Base-by-base conservation (phyloP, 2,797 vertebrate species). In the Onychomys arenicola region DNA sequence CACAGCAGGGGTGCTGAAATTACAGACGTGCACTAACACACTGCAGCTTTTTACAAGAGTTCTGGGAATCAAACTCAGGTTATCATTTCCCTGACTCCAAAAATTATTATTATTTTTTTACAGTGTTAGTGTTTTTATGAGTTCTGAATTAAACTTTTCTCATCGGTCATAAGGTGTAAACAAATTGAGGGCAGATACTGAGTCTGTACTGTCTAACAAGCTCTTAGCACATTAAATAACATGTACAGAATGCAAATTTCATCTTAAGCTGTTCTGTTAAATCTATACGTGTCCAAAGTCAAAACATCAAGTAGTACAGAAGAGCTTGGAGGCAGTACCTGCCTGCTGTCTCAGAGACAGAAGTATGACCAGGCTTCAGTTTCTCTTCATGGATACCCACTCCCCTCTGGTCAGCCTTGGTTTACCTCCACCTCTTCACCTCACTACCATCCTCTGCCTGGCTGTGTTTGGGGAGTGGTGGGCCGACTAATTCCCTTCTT, bases 81-180 rank as follows among this genome's bases (percentile, higher is more conserved):
- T 32, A 88, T 59, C 69, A 73, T 37, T n/a, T 75, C 52, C 19
- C 25, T 40, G 69, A 57, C 52, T 16, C n/a, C 69, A 59, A 43
- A 17, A 61, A 61, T 43, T 61, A 80, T 11, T 77, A 49, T 49
- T 49, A 57, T 85, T 83, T 27, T 80, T 61, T 52, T 55, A 57
- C 4, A 82, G 52, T 6, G 29, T 57, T 86, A 89, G 85, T 65
- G 75, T 81, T 90, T 89, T 13, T 61, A 25, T 73, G 21, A 63
- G 13, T 85, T 85, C 71, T 61, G 52, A 95, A 94, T 69, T 55
- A 89, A 94, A 84, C 13, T 92, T 67, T 0, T 89, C 12, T 88
- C 57, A 91, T 80, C 61, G 57, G 57, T 32, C 29, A 82, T 40
- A 92, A 37, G 40, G 23, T 19, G 6, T 11, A 65, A 86, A 46